Evolutionary conservation across 2,113 vertebrate genomes (phyloP), one percentile per base, ranked within the genome.

Genomic region (Menura novaehollandiae): DNA sequence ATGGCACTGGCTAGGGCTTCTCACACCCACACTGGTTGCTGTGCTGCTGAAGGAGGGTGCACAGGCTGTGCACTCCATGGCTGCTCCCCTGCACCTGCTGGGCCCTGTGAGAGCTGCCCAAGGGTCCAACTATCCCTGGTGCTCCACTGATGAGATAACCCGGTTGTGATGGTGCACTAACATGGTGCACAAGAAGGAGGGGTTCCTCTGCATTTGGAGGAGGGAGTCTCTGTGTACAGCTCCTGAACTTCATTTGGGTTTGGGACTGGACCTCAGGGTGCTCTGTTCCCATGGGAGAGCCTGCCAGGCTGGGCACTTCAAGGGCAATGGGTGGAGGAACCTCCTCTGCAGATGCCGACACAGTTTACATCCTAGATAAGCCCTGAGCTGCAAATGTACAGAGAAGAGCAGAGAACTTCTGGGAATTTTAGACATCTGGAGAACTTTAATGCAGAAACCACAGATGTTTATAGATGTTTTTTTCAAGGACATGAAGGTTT

Each of bases 371-470:
- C 68, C 43, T 66, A 94, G 90, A 96, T 79, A 94, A 95, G 30
- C 11, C 7, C 60, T 46, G 74, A 82, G 60, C 66, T 63, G 66
- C 43, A 41, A 46, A 22, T 2, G 15, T 39, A 27, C 33, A n/a
- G 75, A 72, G 81, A 82, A 39, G 8, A 71, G 63, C 69, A 67
- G 79, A 46, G 51, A 87, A 56, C 64, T 91, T 67, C 84, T 84
- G 93, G 89, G 80, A 93, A 93, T 77, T 93, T 67, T 39, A 81
- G 64, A 84, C 91, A 84, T 92, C 83, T 92, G 91, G 80, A 92
- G 60, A 95, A 52, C 91, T 84, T 78, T 87, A 81, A 78, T 60
- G 80, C 44, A 89, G 89, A 89, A 91, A 94, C 74, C 83, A 90
- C 82, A 93, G 88, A 88, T 88, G 88, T 86, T 93, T 93, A 44